Conservation (phyloP, 2,888 invertebrate species). For the Kuschelorhynchus macadamiae region DNA sequence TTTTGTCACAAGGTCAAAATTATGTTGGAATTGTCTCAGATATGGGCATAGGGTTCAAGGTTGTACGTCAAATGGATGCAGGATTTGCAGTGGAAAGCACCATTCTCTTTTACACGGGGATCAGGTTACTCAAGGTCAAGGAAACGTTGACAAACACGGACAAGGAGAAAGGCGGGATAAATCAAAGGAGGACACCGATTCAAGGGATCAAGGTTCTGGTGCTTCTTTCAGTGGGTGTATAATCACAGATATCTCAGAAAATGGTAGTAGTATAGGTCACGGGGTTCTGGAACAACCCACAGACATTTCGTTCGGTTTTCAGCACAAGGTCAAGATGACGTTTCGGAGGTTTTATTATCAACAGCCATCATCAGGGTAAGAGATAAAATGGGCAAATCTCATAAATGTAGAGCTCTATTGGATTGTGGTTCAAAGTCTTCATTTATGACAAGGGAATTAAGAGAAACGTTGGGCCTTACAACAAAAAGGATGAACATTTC, state of each 20-base stretch:
- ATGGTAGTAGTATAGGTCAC: no score
- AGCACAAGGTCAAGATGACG: no score
- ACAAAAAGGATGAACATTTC: neutral
- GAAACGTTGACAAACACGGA: slow-evolving; percentile 12
- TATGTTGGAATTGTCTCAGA: slow-evolving; percentile 20
- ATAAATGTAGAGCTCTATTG: neutral
- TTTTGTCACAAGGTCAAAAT: neutral
- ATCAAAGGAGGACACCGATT: neutral
- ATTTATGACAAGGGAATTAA: slow-evolving; percentile 8
- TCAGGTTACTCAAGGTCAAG: slow-evolving; percentile 8
- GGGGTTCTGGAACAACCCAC: no score
- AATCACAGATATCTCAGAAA: neutral
- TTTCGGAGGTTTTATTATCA: slow-evolving; percentile 6
- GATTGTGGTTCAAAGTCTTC: slow-evolving; percentile 4
- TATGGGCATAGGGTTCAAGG: slow-evolving; percentile 1
- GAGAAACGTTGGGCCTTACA: slow-evolving; percentile 7
- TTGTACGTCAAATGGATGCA: neutral
- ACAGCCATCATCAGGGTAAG: neutral
- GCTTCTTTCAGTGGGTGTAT: no score
- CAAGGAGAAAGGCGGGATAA: no score
- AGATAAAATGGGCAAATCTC: neutral
- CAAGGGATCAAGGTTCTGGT: neutral
- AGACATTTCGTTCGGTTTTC: neutral
- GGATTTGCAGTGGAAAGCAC: neutral
- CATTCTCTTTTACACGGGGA: neutral